These are phyloP conservation scores for Bombus waltoni DNA, from an alignment of 1,140 invertebrate species.

Conservation along the genomic window DNA sequence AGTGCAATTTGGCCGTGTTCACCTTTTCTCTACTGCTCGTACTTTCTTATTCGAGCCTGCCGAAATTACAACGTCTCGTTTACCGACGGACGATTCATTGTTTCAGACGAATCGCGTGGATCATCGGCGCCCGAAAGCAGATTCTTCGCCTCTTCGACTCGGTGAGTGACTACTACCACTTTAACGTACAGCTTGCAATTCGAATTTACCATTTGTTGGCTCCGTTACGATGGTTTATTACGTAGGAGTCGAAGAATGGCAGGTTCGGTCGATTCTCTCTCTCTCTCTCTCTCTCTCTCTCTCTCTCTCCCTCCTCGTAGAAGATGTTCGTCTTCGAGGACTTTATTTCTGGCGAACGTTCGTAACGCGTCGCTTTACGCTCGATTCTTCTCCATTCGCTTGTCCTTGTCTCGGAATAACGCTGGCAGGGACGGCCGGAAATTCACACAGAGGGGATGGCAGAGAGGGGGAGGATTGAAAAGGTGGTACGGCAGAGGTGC, in stretches of 20 bases:
- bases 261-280: too few species aligned
- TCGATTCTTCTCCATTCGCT: not conserved
- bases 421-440: conserved; percentile 4
- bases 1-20: not conserved
- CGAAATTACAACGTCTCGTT: not conserved
- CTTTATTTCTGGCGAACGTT: not conserved
- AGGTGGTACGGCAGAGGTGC: conserved; percentile 52
- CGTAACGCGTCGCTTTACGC: not conserved
- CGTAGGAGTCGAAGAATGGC: not conserved
- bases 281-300: too few species aligned
- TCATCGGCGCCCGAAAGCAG: not conserved
- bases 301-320: too few species aligned
- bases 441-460: conserved; percentile 10
- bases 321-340: conserved; percentile 1
- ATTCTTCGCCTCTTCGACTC: not conserved
- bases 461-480: conserved; percentile 25
- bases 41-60: not conserved
- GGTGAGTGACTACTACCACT: conserved; percentile 37
- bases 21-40: too few species aligned
- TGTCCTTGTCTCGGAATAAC: not conserved
- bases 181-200: not conserved
- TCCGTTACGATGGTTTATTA: not conserved
- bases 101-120: conserved; percentile 59
- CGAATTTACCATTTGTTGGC: not conserved
- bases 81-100: conserved; percentile 29